phyloP scores from a whole-genome alignment of 2,797 vertebrate genomes.

The Ptychadena robeensis region DNA sequence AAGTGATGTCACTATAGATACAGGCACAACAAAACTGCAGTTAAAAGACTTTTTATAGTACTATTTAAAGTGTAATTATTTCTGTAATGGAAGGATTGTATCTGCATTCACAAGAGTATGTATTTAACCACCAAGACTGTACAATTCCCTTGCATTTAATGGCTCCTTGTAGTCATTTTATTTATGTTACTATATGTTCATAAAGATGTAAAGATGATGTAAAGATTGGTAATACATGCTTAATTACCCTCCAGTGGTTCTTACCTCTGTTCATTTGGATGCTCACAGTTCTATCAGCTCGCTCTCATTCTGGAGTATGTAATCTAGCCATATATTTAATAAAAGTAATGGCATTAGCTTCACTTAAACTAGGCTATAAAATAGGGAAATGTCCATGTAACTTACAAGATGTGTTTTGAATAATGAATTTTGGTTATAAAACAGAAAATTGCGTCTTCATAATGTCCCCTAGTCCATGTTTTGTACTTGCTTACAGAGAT shows the following conservation, averaged over 20 bases:
- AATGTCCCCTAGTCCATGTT: too few species aligned
- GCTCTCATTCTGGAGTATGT: not conserved
- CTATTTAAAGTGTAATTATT: not conserved
- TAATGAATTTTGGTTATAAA: slow-evolving; percentile 46
- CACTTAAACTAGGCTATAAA: slow-evolving; percentile 24
- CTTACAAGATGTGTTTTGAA: slow-evolving; percentile 40
- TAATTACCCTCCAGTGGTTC: slow-evolving; percentile 20
- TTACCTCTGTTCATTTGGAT: not conserved
- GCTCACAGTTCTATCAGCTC: not conserved
- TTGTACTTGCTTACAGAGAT: too few species aligned
- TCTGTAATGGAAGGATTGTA: not conserved
- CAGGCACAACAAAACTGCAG: not conserved
- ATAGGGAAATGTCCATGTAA: slow-evolving; percentile 9
- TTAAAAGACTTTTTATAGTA: not conserved
- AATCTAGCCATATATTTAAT: slow-evolving; percentile 19
- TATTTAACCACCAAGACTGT: not conserved
- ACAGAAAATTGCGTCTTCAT: slow-evolving; percentile 24
- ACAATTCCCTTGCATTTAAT: slow-evolving; percentile 13
- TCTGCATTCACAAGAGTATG: not conserved
- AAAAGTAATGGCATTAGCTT: slow-evolving; percentile 21
- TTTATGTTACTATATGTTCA: slow-evolving; percentile 6
- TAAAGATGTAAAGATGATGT: too few species aligned
- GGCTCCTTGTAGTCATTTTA: slow-evolving; percentile 16
- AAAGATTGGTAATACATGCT: not conserved
- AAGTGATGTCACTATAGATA: not conserved